phyloP scores from a whole-genome alignment of 2,113 vertebrate species.

The Myiagra hebetior region DNA sequence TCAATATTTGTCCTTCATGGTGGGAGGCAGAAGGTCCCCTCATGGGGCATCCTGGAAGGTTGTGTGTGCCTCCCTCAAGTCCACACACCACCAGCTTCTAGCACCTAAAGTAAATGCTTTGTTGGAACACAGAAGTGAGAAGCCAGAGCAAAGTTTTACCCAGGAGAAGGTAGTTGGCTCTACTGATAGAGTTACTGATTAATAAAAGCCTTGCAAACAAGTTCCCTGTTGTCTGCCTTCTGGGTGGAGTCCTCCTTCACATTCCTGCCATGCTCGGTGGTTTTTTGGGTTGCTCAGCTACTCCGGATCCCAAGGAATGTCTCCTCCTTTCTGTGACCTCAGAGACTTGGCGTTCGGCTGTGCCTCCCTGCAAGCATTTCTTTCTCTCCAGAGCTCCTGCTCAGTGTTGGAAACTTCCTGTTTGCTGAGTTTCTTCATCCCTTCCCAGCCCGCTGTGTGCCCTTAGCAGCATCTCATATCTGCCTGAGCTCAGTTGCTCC shows the following conservation, averaged over 20 bases:
- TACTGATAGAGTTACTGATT: neutral
- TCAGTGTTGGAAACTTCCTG: neutral
- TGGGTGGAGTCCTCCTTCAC: slow-evolving; percentile 14
- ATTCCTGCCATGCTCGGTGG: slow-evolving; percentile 19
- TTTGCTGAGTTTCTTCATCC: neutral
- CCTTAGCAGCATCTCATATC: neutral
- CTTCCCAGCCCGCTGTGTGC: neutral
- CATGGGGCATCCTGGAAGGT: neutral
- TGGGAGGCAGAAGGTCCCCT: neutral
- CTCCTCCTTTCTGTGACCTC: slow-evolving; percentile 18
- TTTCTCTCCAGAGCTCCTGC: neutral
- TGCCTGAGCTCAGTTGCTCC: fast-evolving
- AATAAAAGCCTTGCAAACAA: slow-evolving; percentile 1
- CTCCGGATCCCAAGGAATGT: slow-evolving; percentile 1
- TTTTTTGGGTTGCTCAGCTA: slow-evolving; percentile 14
- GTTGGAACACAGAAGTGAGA: neutral
- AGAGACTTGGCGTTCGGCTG: neutral
- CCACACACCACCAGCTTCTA: neutral
- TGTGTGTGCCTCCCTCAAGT: neutral
- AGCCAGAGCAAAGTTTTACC: neutral
- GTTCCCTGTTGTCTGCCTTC: neutral
- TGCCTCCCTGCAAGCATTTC: neutral
- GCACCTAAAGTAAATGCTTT: neutral
- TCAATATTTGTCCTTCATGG: neutral
- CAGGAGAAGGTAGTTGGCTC: neutral